Percentiles rank a stretch among this genome's conserved stretches.
Conservation (phyloP, 2,888 invertebrate species). For the Trypoxylon attenuatum region DNA sequence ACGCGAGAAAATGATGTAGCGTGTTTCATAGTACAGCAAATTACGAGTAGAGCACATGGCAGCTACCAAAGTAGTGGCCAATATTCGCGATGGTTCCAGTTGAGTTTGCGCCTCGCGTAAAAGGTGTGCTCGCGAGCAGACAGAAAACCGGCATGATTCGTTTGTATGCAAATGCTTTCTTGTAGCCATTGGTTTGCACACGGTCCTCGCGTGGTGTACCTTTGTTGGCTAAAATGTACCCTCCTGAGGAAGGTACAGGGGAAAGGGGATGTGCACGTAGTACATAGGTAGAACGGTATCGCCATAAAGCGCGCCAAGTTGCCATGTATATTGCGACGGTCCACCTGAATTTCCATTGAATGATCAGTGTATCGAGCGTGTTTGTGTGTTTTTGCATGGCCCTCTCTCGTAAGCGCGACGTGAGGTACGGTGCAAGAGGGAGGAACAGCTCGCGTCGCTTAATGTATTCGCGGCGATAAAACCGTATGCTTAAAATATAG, state of each 20-base stretch:
- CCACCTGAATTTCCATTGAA: slow-evolving; percentile 61
- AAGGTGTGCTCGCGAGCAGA: slow-evolving; percentile 1
- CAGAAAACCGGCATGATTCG: slow-evolving; percentile 53
- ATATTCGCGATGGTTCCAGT: background rate
- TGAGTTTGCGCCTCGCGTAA: slow-evolving; percentile 1
- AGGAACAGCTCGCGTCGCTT: slow-evolving; percentile 34
- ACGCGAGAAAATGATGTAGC: no score
- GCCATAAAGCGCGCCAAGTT: slow-evolving; percentile 52
- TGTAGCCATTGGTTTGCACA: slow-evolving; percentile 52
- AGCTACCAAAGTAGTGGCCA: background rate
- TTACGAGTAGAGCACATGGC: background rate
- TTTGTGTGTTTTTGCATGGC: slow-evolving; percentile 40
- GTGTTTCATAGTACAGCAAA: no score
- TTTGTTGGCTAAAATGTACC: slow-evolving; percentile 57
- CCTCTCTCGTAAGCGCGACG: background rate
- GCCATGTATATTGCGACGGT: slow-evolving; percentile 50
- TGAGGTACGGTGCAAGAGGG: slow-evolving; percentile 4
- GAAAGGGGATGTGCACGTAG: slow-evolving; percentile 31
- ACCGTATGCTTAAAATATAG: slow-evolving; percentile 55
- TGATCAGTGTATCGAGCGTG: slow-evolving; percentile 54
- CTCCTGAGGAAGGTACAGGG: slow-evolving; percentile 19
- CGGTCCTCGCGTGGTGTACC: slow-evolving; percentile 38
- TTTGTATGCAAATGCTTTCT: slow-evolving; percentile 62
- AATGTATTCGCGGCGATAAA: slow-evolving; percentile 54
- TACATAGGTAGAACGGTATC: slow-evolving; percentile 34